These are phyloP conservation scores for Champsocephalus gunnari DNA, from an alignment of 2,797 vertebrate genomes.

Conservation along the genomic window DNA sequence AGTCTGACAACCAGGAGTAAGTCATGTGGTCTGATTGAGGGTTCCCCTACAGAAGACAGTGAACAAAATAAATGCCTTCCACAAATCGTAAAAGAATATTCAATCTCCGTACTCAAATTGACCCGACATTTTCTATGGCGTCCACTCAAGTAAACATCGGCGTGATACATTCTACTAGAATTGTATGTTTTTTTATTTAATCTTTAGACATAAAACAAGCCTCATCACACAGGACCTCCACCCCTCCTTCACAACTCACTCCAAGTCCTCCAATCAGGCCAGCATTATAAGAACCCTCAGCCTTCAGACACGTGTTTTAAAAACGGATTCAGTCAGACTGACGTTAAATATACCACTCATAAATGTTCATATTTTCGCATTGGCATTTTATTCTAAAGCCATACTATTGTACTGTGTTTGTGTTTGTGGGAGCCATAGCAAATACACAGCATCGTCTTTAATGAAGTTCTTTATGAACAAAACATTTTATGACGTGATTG, in stretches of 20 bases:
- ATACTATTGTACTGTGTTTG: too few species aligned
- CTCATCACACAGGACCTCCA: background rate
- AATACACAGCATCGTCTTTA: too few species aligned
- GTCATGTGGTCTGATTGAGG: background rate
- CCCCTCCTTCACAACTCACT: background rate
- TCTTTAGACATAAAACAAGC: background rate
- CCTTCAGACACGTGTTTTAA: background rate
- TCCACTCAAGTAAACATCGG: background rate
- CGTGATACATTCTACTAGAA: background rate
- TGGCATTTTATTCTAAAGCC: too few species aligned
- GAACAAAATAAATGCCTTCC: too few species aligned
- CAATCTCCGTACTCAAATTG: background rate
- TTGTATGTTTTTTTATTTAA: background rate
- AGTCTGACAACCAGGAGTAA: background rate
- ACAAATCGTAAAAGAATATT: too few species aligned
- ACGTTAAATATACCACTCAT: background rate
- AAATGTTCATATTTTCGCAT: background rate
- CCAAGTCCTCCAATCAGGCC: slow-evolving; percentile 18
- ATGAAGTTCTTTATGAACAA: too few species aligned
- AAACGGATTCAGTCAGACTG: background rate
- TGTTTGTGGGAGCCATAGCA: too few species aligned
- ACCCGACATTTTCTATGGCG: background rate
- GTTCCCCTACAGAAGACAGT: too few species aligned
- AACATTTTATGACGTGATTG: too few species aligned
- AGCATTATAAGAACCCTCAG: background rate